Conservation (phyloP, 2,888 invertebrate species). For the Pollenia amentaria region DNA sequence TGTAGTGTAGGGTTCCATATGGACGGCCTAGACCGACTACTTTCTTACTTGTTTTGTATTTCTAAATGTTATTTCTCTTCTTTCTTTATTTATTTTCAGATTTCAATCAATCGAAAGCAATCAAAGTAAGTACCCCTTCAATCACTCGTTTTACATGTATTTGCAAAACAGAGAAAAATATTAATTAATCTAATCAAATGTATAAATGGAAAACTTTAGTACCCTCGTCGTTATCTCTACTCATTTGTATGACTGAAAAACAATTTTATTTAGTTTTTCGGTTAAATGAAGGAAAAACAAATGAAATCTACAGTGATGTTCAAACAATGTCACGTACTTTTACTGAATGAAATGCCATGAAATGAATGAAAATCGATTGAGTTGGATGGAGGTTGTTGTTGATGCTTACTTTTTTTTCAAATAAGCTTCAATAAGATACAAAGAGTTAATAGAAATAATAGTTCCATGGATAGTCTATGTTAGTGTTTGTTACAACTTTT, state of each 20-base stretch:
- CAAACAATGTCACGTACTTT: slow-evolving; percentile 61
- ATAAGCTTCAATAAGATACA: not conserved
- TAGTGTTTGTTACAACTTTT: not conserved
- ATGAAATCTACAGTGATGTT: not conserved
- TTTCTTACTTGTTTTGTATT: not conserved
- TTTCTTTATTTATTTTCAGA: not conserved
- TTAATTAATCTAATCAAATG: slow-evolving; percentile 65
- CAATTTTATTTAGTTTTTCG: not conserved
- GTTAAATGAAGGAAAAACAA: slow-evolving; percentile 25
- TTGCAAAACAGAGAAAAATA: not conserved
- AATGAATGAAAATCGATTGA: slow-evolving; percentile 61
- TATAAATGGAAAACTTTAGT: slow-evolving; percentile 19
- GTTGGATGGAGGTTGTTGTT: slow-evolving; percentile 15
- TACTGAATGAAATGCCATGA: slow-evolving; percentile 59
- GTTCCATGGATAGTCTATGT: slow-evolving; percentile 26
- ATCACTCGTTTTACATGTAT: not conserved
- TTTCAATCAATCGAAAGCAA: slow-evolving; percentile 3
- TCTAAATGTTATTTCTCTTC: not conserved
- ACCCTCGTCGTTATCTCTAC: not conserved
- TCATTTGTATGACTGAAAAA: not conserved
- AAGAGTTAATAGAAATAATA: slow-evolving; percentile 39
- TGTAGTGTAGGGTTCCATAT: too few species aligned
- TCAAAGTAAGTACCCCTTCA: slow-evolving; percentile 44
- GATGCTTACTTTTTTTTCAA: not conserved
- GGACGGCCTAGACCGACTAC: too few species aligned